Evolutionary conservation across 2,797 vertebrate genomes (phyloP).

Genomic region (Chelonia mydas): DNA sequence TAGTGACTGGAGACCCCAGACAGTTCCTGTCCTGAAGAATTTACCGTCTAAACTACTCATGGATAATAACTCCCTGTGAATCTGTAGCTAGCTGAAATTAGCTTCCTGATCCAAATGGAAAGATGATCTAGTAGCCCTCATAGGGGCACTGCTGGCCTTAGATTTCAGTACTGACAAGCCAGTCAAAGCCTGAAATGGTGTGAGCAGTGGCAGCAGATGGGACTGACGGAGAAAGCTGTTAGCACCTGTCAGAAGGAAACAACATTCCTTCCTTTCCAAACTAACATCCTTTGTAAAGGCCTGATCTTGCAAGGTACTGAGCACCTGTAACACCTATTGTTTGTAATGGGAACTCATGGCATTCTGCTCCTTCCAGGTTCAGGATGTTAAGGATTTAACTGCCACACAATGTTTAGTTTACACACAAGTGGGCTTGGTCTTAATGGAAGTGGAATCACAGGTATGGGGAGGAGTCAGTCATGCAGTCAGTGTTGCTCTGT

Average conservation of each 20-base stretch:
- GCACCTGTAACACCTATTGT: neutral
- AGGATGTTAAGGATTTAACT: neutral
- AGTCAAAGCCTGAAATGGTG: neutral
- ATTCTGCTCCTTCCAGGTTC: neutral
- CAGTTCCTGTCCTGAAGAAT: slow-evolving; percentile 33
- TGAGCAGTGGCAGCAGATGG: neutral
- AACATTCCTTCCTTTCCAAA: neutral
- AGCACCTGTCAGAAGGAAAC: neutral
- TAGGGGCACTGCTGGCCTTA: neutral
- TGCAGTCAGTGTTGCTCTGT: neutral
- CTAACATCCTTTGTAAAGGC: neutral
- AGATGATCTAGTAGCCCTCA: neutral
- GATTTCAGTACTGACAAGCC: neutral
- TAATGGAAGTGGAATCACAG: neutral
- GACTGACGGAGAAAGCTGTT: neutral
- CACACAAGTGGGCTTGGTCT: neutral
- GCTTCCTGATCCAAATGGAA: neutral
- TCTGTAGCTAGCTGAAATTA: slow-evolving; percentile 28
- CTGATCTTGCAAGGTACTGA: neutral
- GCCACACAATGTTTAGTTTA: neutral
- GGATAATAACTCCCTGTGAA: neutral
- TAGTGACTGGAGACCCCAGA: slow-evolving; percentile 37
- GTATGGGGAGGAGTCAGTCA: too few relatives aligned
- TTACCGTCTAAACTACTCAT: slow-evolving; percentile 4
- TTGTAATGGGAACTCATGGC: neutral